phyloP scores from a whole-genome alignment of 2,888 invertebrate genomes.

The Spicauda simplicius region DNA sequence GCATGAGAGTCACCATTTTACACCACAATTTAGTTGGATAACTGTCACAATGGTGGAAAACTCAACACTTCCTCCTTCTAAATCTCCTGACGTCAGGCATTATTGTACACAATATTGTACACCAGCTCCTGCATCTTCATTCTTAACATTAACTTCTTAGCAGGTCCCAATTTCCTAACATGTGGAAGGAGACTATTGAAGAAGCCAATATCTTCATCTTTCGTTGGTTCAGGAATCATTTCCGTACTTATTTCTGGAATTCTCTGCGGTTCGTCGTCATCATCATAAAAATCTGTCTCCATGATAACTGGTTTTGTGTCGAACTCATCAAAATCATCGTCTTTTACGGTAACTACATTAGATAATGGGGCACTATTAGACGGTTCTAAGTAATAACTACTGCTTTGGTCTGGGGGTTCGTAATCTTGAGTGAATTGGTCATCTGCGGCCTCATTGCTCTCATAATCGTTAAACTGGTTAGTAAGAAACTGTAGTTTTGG shows the following conservation, averaged over 20 bases:
- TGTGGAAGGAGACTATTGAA: constrained; percentile 78
- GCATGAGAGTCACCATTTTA: background rate
- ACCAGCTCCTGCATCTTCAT: constrained; percentile 81
- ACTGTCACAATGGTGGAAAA: background rate
- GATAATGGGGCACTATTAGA: constrained; percentile 39
- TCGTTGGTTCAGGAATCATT: constrained; percentile 51
- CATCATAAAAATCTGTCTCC: constrained; percentile 79
- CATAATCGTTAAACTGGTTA: constrained; percentile 77
- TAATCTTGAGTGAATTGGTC: constrained; percentile 51
- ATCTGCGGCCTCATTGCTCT: constrained; percentile 58
- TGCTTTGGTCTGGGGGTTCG: constrained; percentile 60
- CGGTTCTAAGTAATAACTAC: constrained; percentile 61
- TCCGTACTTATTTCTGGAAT: constrained; percentile 45
- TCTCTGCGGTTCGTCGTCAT: constrained; percentile 70
- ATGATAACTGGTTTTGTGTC: constrained; percentile 77
- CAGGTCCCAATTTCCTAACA: constrained; percentile 74
- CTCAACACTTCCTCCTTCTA: constrained; percentile 2
- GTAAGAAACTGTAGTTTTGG: constrained; percentile 73
- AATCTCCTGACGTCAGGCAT: constrained; percentile 48
- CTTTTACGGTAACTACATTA: constrained; percentile 56
- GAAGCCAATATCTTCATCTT: constrained; percentile 78
- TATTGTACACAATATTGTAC: constrained; percentile 78
- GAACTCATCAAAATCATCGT: constrained; percentile 79
- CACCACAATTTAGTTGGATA: background rate
- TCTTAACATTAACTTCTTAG: constrained; percentile 76